Percentiles rank a stretch among this genome's conserved stretches.
Evolutionary conservation across 2,113 vertebrate species (phyloP).

Genomic region (Dascyllus trimaculatus): DNA sequence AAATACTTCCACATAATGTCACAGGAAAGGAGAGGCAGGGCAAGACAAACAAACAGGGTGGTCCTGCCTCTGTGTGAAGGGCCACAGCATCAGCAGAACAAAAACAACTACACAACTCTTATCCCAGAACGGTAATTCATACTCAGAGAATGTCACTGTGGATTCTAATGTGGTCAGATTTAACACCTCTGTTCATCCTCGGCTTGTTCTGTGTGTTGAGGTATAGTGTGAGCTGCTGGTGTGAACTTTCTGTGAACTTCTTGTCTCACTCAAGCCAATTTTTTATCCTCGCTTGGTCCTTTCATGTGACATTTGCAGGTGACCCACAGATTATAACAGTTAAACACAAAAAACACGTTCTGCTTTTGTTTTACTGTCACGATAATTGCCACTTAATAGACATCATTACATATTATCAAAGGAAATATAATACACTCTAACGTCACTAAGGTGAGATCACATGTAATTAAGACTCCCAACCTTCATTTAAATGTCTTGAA

Average conservation of each 20-base stretch:
- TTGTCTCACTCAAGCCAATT: constrained; percentile 25
- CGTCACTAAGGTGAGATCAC: constrained; percentile 11
- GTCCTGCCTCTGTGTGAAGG: constrained; percentile 45
- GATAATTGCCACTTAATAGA: background rate
- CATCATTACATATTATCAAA: background rate
- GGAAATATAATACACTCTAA: constrained; percentile 12
- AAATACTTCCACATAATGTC: constrained; percentile 11
- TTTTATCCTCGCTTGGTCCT: constrained; percentile 30
- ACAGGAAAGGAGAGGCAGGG: constrained; percentile 40
- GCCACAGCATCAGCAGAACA: constrained; percentile 6
- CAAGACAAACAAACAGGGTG: constrained; percentile 53
- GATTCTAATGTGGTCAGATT: constrained; percentile 21
- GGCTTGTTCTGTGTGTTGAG: constrained; percentile 23
- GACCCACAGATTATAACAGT: background rate
- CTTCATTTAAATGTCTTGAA: constrained; percentile 35
- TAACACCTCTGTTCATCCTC: constrained; percentile 1
- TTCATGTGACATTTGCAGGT: constrained; percentile 21
- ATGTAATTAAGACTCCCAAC: constrained; percentile 11
- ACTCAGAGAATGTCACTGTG: constrained; percentile 8
- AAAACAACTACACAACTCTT: constrained; percentile 24
- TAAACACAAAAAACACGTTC: background rate
- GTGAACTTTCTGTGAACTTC: constrained; percentile 31
- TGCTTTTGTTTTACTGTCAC: background rate
- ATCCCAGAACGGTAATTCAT: constrained; percentile 16
- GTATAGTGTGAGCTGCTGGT: constrained; percentile 32